These are phyloP conservation scores for Torymus auratus DNA, from an alignment of 2,888 invertebrate species.

Conservation along the genomic window DNA sequence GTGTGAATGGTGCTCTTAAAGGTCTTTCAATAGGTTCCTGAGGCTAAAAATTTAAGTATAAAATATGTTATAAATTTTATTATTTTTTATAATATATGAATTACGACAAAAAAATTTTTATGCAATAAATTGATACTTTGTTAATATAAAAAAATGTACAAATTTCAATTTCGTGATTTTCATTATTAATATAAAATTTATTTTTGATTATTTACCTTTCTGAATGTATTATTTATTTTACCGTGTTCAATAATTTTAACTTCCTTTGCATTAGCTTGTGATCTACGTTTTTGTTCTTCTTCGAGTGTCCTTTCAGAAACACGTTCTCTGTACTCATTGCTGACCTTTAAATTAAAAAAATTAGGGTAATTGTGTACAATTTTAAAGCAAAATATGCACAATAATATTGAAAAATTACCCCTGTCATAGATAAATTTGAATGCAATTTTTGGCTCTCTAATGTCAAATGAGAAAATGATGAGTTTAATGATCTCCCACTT, in stretches of 20 bases:
- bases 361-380: neutral
- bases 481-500: neutral
- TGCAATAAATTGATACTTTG: too few species aligned
- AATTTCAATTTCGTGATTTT: too few species aligned
- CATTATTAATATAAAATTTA: neutral
- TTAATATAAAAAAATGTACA: too few species aligned
- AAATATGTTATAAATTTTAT: too few species aligned
- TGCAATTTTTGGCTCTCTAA: constrained; percentile 42
- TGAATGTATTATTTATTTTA: constrained; percentile 25
- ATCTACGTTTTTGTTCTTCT: constrained; percentile 62
- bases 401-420: constrained; percentile 14
- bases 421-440: constrained; percentile 20
- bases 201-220: constrained; percentile 29
- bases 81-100: too few species aligned
- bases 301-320: constrained; percentile 62
- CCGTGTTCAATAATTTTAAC: constrained; percentile 62
- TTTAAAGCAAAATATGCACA: neutral
- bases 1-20: constrained; percentile 60
- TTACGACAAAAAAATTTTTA: neutral
- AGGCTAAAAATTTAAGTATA: constrained; percentile 42
- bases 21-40: constrained; percentile 55
- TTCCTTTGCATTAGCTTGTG: neutral
- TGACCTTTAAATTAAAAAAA: constrained; percentile 20
- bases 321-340: constrained; percentile 57
- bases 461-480: constrained; percentile 27